Evolutionary conservation across 2,113 vertebrate genomes (phyloP), one percentile per base, ranked within the genome.

Genomic region (Anoplopoma fimbria): DNA sequence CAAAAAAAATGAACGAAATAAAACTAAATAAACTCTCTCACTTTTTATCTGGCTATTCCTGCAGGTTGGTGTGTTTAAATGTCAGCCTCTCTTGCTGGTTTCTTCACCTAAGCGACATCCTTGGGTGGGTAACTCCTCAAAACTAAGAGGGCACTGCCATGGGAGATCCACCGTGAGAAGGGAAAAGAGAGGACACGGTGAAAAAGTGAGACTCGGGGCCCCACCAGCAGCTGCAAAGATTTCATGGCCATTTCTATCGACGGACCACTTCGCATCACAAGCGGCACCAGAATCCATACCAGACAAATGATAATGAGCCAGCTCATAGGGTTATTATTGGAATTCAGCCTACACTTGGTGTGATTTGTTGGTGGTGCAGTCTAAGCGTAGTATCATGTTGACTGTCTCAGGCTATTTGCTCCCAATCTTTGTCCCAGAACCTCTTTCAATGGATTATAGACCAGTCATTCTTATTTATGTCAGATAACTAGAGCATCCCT

Each of bases 51-150:
- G 3, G 38, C 61, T 69, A 6, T 72, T 82, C 42, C 53, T 68
- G 42, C 27, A 31, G 75, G 55, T 85, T 29, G 40, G 57, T 36
- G 36, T 73, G 55, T 82, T 81, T 64, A 60, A 47, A 86, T 81
- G 33, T 53, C 33, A 84, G 81, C 33, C 6, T 74, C 55, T 77
- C 38, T 77, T 61, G 55, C 89, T 77, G 69, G 13, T 84, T 87
- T 74, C 34, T 38, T 64, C 83, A 80, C 77, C 69, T 82, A 40
- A 75, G 36, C 8, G 4, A 55, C 62, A 69, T 85, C 87, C 85
- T 89, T 87, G 89, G 83, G 69, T 79, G 76, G 80, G 83, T 87
- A 55, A 74, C 71, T 87, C 38, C 70, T 87, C n/a, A 27, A 84
- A 51, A 84, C 67, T 74, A 74, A 79, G 60, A 78, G 61, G 49